phyloP scores from a whole-genome alignment of 2,113 vertebrate genomes.

The Apteryx mantelli region DNA sequence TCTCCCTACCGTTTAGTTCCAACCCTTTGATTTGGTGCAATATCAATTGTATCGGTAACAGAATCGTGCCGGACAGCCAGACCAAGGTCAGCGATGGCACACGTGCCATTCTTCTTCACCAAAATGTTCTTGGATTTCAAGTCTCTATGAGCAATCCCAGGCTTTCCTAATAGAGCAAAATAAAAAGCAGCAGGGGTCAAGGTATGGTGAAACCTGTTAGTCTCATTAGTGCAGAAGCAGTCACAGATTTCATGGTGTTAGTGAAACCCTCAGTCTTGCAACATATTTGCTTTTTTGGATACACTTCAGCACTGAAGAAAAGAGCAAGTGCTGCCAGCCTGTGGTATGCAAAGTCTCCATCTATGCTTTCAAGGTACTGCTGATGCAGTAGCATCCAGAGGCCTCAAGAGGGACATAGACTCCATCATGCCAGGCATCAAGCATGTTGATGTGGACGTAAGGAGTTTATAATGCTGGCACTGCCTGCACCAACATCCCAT shows the following conservation, averaged over 20 bases:
- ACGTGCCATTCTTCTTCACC: conserved; percentile 97
- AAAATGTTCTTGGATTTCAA: conserved; percentile 99
- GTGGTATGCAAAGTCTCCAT: neutral
- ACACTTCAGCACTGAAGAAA: fast-evolving
- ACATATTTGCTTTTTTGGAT: neutral
- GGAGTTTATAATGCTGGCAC: neutral
- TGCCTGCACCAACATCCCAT: neutral
- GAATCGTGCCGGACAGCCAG: conserved; percentile 96
- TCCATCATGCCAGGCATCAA: neutral
- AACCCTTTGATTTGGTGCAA: conserved; percentile 96
- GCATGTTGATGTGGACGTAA: fast-evolving
- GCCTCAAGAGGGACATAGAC: conserved; percentile 49
- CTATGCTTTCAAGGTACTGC: fast-evolving
- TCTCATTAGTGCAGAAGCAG: neutral
- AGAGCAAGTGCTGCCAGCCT: neutral
- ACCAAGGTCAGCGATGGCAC: conserved; percentile 96
- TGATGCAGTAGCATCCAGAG: conserved; percentile 17
- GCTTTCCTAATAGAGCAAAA: conserved; percentile 85
- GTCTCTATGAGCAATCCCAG: conserved; percentile 97
- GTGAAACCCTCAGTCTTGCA: neutral
- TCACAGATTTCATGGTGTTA: neutral
- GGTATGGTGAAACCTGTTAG: neutral
- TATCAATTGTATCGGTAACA: conserved; percentile 95
- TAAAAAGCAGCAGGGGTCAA: neutral
- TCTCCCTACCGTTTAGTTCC: conserved; percentile 92